Conservation (phyloP, 2,888 invertebrate species). For the Dichetophora obliterata region DNA sequence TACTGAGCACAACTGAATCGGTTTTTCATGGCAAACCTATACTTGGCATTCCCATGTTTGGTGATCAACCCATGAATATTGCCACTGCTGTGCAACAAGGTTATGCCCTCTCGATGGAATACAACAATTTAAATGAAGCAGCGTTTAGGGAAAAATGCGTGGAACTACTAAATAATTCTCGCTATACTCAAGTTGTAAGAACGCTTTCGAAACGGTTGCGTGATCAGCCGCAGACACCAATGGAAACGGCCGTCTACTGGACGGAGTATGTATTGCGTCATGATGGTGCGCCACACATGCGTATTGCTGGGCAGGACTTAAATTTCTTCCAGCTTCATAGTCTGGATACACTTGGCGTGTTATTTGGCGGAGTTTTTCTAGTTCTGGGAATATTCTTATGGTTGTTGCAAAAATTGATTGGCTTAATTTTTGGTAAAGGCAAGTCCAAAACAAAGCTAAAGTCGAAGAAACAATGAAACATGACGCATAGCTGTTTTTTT, state of each 20-base stretch:
- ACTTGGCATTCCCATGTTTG: conserved; percentile 70
- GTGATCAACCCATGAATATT: conserved; percentile 71
- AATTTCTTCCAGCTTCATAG: conserved; percentile 51
- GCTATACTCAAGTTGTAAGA: conserved; percentile 45
- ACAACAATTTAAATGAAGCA: conserved; percentile 59
- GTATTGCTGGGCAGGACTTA: conserved; percentile 41
- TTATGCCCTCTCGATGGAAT: conserved; percentile 54
- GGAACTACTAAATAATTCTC: conserved; percentile 39
- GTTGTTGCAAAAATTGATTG: not conserved
- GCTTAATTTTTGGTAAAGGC: not conserved
- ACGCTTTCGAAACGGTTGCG: conserved; percentile 42
- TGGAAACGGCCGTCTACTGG: conserved; percentile 61
- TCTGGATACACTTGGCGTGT: conserved; percentile 45
- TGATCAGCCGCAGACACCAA: conserved; percentile 55
- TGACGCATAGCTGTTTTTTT: not conserved
- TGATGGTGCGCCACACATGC: conserved; percentile 34
- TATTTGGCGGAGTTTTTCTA: not conserved
- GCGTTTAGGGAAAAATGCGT: conserved; percentile 43
- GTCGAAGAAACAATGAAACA: not conserved
- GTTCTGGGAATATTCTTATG: not conserved
- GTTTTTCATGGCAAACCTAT: conserved; percentile 68
- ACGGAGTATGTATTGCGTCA: conserved; percentile 57
- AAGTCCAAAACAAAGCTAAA: not conserved
- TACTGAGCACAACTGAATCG: conserved; percentile 69
- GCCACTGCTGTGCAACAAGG: conserved; percentile 64